Percentiles rank a stretch among this genome's conserved stretches.
These are phyloP conservation scores for Brachionus manjavacas DNA, from an alignment of 1,140 invertebrate species.

Conservation along the genomic window DNA sequence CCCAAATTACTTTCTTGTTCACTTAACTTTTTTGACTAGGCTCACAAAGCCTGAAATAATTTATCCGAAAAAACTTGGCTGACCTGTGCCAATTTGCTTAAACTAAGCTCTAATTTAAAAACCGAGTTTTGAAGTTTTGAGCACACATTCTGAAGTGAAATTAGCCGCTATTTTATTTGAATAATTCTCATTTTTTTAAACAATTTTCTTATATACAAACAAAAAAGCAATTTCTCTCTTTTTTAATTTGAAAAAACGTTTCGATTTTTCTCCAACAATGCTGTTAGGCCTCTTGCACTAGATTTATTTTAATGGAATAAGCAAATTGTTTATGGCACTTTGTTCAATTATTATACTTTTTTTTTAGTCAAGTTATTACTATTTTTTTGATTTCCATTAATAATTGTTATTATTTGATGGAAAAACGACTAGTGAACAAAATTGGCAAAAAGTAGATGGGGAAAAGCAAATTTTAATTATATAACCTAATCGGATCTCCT, in stretches of 20 bases:
- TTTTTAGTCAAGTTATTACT: slow-evolving; percentile 25
- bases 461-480: neutral
- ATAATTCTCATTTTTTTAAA: neutral
- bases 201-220: slow-evolving; percentile 21
- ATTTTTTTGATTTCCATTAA: neutral
- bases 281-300: slow-evolving; percentile 32
- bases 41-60: too few species aligned
- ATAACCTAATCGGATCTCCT: neutral
- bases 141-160: neutral
- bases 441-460: neutral
- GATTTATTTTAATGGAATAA: slow-evolving; percentile 35
- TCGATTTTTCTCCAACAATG: slow-evolving; percentile 4
- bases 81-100: neutral
- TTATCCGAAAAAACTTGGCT: neutral
- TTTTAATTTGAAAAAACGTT: neutral
- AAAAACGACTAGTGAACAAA: neutral
- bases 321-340: slow-evolving; percentile 37
- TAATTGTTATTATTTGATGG: neutral
- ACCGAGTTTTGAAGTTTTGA: neutral
- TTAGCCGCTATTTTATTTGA: neutral
- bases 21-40: too few species aligned
- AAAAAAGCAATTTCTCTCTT: neutral
- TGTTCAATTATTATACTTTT: slow-evolving; percentile 32
- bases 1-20: neutral
- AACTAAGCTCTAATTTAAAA: neutral